phyloP scores from a whole-genome alignment of 2,113 vertebrate genomes.

The Xiphophorus couchianus region DNA sequence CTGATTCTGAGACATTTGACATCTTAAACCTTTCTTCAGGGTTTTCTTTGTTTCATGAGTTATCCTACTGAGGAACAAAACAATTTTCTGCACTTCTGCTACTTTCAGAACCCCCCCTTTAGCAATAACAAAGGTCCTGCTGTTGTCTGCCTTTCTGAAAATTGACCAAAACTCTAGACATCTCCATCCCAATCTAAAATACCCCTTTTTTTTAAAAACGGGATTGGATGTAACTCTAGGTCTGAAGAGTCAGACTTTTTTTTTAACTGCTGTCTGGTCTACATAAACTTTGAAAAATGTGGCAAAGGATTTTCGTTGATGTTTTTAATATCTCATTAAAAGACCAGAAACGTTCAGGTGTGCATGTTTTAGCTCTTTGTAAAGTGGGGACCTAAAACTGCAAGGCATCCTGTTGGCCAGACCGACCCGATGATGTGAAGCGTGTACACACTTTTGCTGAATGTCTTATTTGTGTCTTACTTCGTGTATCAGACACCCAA shows the following conservation, averaged over 20 bases:
- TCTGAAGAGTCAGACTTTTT: constrained; percentile 48
- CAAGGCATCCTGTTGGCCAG: constrained; percentile 52
- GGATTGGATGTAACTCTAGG: constrained; percentile 52
- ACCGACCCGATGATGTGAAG: constrained; percentile 59
- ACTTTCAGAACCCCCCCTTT: not conserved
- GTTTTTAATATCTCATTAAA: constrained; percentile 61
- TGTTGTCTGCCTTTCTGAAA: constrained; percentile 35
- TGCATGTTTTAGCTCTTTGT: constrained; percentile 52
- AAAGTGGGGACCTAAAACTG: constrained; percentile 45
- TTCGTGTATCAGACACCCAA: constrained; percentile 11
- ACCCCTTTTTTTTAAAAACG: not conserved
- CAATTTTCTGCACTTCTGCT: constrained; percentile 7
- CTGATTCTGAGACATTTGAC: not conserved
- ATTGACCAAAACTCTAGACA: constrained; percentile 34
- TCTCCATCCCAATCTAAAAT: constrained; percentile 40
- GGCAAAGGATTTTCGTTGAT: constrained; percentile 55
- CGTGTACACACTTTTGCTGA: constrained; percentile 56
- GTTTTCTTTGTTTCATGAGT: not conserved
- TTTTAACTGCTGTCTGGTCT: constrained; percentile 51
- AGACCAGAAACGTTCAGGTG: constrained; percentile 44
- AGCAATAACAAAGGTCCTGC: constrained; percentile 37
- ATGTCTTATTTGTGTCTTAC: constrained; percentile 70
- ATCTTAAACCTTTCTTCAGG: not conserved
- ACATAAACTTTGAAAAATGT: constrained; percentile 47
- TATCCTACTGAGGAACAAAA: constrained; percentile 8